A percentile compares a stretch with the other conserved stretches of the same genome.
These are phyloP conservation scores for Agriopis leucophaearia DNA, from an alignment of 2,888 invertebrate genomes.

Conservation along the genomic window DNA sequence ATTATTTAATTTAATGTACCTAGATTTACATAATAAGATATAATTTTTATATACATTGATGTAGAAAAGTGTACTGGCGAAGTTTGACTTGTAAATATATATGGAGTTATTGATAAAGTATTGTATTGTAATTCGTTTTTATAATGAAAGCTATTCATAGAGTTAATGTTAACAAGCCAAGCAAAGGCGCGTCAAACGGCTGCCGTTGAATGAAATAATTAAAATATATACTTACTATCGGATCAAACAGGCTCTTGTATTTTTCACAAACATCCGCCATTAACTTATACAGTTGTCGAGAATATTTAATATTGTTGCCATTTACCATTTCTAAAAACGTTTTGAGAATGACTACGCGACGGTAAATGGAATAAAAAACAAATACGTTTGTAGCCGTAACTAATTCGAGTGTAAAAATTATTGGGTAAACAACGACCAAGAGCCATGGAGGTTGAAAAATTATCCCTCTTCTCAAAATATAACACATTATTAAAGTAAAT, in stretches of 20 bases:
- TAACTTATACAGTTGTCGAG: background rate
- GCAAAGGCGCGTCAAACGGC: too few species aligned
- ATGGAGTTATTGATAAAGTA: too few species aligned
- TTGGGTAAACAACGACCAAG: background rate
- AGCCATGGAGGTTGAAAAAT: background rate
- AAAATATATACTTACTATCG: background rate
- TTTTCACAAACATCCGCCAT: slow-evolving; percentile 1
- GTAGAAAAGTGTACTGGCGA: too few species aligned
- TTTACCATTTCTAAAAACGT: too few species aligned
- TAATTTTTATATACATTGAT: too few species aligned
- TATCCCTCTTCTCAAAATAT: background rate
- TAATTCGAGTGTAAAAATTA: background rate
- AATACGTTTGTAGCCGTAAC: background rate
- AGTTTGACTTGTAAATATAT: too few species aligned
- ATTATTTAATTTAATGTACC: too few species aligned
- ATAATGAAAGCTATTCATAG: too few species aligned
- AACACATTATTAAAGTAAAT: background rate
- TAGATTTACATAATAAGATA: too few species aligned
- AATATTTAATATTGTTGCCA: background rate
- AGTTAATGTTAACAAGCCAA: too few species aligned
- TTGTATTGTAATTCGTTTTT: too few species aligned
- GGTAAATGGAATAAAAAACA: background rate
- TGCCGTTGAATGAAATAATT: too few species aligned
- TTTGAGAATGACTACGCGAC: background rate
- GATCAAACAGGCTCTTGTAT: slow-evolving; percentile 5